Evolutionary conservation across 2,888 invertebrate genomes (phyloP), one percentile per base, ranked within the genome.

Genomic region (Miltochrista miniata): DNA sequence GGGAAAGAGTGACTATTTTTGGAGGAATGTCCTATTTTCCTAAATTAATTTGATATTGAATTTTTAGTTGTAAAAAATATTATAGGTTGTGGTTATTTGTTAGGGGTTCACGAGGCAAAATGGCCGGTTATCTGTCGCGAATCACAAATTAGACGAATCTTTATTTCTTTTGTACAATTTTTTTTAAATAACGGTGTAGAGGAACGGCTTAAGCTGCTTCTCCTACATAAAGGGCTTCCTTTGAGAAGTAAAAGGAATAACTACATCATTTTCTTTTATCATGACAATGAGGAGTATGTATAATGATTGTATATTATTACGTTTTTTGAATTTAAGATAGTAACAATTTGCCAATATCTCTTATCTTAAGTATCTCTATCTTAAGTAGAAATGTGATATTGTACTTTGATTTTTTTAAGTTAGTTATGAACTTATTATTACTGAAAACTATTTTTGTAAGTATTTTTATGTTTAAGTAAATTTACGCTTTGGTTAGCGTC

Each of bases 311-410:
- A 24, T 24, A 24, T 24, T 24, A 24, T 24, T 24, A 24, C 5
- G 18, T 24, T 24, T 5, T 24, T 24, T 24, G 18, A 76, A 79
- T 77, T 69, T 79, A 85, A 81, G 76, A 77, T 24, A 39, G 52
- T 65, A 54, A 55, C 65, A 75, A 79, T 83, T 24, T 84, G 86
- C 88, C 90, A 89, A 90, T 90, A 90, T 90, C 90, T 91, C 88
- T 90, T 90, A 90, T 90, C 90, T 78, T 92, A 88, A 91, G 90
- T 92, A 92, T 24, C 88, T 90, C 90, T 90, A 90, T 90, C 90
- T 78, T 92, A 88, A 91, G 90, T 92, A 92, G 92, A 90, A 85
- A 89, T 92, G 92, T 92, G 92, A 92, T 92, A 92, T 91, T 91
- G 91, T 90, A 90, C 81, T 90, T 83, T 87, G 82, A 83, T 86